Percentiles rank a stretch among this genome's conserved stretches.
Conservation (phyloP, 2,797 vertebrate genomes). For the Myoxocephalus aenaeus region DNA sequence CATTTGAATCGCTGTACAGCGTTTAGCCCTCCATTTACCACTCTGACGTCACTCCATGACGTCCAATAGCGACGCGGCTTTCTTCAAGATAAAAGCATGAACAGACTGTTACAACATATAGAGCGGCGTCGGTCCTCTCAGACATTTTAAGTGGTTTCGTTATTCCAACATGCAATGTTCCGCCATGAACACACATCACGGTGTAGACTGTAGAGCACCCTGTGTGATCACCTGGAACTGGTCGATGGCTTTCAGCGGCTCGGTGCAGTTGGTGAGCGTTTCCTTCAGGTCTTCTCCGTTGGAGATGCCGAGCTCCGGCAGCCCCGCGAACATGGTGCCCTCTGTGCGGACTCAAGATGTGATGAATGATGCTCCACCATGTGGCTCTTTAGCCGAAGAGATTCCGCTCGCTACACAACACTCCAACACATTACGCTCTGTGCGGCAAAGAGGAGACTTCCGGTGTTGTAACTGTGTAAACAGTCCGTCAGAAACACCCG, state of each 20-base stretch:
- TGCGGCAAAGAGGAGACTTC: slow-evolving; percentile 56
- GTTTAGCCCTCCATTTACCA: not conserved
- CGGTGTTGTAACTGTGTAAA: slow-evolving; percentile 52
- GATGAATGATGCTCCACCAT: not conserved
- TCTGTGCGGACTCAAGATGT: too few species aligned
- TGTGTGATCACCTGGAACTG: slow-evolving; percentile 91
- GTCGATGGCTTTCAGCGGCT: slow-evolving; percentile 97
- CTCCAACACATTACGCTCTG: not conserved
- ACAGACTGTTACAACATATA: not conserved
- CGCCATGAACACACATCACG: not conserved
- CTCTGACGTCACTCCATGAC: not conserved
- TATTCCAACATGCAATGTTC: not conserved
- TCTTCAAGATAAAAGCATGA: not conserved
- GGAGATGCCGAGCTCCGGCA: slow-evolving; percentile 95
- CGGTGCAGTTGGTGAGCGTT: slow-evolving; percentile 97
- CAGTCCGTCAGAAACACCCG: slow-evolving; percentile 49
- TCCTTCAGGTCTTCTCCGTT: slow-evolving; percentile 98
- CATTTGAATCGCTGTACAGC: too few species aligned
- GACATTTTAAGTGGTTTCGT: not conserved
- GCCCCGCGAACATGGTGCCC: slow-evolving; percentile 89
- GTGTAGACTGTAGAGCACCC: not conserved
- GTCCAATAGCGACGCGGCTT: not conserved
- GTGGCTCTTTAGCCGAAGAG: too few species aligned
- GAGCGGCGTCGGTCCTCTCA: not conserved
- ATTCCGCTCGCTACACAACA: not conserved